phyloP scores from a whole-genome alignment of 2,888 invertebrate genomes.

The Oxyteleia sp. region DNA sequence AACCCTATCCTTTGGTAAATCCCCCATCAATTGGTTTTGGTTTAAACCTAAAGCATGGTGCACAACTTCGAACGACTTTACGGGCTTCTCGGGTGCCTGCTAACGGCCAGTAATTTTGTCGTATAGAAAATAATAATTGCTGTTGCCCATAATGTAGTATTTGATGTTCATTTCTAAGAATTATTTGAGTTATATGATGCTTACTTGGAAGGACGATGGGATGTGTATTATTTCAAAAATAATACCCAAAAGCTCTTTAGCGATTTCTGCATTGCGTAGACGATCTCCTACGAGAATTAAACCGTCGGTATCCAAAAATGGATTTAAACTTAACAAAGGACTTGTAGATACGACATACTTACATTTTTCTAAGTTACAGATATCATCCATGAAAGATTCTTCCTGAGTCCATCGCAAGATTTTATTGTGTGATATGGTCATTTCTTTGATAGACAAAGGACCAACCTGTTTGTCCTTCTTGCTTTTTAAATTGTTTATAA shows the following conservation, averaged over 20 bases:
- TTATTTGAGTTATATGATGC: not conserved
- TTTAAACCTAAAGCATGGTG: not conserved
- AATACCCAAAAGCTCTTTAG: no score
- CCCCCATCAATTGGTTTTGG: not conserved
- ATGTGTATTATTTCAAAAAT: no score
- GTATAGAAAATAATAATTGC: not conserved
- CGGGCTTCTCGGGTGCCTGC: not conserved
- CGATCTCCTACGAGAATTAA: not conserved
- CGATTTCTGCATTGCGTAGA: not conserved
- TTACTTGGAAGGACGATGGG: not conserved
- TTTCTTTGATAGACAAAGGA: not conserved
- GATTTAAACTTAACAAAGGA: not conserved
- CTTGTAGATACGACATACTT: not conserved
- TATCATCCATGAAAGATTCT: not conserved
- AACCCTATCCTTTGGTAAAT: not conserved
- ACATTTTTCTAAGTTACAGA: not conserved
- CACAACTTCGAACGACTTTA: not conserved
- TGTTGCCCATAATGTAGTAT: not conserved
- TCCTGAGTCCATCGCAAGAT: constrained; percentile 19
- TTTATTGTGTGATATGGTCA: not conserved
- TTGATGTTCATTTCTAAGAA: not conserved
- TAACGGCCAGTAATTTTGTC: not conserved
- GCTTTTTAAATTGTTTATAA: constrained; percentile 1
- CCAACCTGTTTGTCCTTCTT: not conserved
- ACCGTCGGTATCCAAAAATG: not conserved